Percentiles rank a stretch among this genome's conserved stretches.
Evolutionary conservation across 2,797 vertebrate species (phyloP).

Genomic region (Gymnoscopelus braueri): DNA sequence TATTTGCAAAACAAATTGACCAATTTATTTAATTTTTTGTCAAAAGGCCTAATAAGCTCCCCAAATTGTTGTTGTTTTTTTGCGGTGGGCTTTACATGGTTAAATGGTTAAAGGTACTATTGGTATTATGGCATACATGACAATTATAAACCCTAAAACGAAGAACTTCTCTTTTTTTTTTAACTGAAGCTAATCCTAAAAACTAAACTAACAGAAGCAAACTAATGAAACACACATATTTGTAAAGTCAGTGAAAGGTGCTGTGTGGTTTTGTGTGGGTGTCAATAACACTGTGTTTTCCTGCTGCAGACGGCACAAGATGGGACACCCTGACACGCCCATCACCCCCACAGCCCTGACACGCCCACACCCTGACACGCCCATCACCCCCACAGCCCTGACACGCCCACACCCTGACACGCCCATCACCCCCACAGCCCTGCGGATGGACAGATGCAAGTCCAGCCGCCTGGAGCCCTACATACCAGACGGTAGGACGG

Average conservation of each 20-base stretch:
- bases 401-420: slow-evolving; percentile 45
- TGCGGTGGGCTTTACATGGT: too few species aligned
- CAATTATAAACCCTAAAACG: too few species aligned
- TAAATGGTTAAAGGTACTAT: too few species aligned
- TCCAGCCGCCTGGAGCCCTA: slow-evolving; percentile 42
- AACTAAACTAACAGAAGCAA: not conserved
- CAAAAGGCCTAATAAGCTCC: too few species aligned
- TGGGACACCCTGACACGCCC: slow-evolving; percentile 68
- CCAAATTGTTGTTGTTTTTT: too few species aligned
- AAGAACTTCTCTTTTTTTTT: too few species aligned
- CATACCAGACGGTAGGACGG: slow-evolving; percentile 68
- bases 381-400: slow-evolving; percentile 28
- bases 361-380: slow-evolving; percentile 58
- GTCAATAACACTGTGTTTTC: slow-evolving; percentile 28
- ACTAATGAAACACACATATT: not conserved
- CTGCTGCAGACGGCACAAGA: slow-evolving; percentile 20
- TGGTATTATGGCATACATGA: too few species aligned
- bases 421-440: slow-evolving; percentile 32
- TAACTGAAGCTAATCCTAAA: too few species aligned
- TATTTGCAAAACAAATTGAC: too few species aligned
- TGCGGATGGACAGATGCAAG: slow-evolving; percentile 52
- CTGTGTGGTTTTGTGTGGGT: not conserved
- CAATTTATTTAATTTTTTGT: too few species aligned
- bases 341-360: slow-evolving; percentile 40
- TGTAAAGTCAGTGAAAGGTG: not conserved